Percentiles rank a stretch among this genome's conserved stretches.
Conservation (phyloP, 2,113 vertebrate genomes). For the Thomomys bottae region DNA sequence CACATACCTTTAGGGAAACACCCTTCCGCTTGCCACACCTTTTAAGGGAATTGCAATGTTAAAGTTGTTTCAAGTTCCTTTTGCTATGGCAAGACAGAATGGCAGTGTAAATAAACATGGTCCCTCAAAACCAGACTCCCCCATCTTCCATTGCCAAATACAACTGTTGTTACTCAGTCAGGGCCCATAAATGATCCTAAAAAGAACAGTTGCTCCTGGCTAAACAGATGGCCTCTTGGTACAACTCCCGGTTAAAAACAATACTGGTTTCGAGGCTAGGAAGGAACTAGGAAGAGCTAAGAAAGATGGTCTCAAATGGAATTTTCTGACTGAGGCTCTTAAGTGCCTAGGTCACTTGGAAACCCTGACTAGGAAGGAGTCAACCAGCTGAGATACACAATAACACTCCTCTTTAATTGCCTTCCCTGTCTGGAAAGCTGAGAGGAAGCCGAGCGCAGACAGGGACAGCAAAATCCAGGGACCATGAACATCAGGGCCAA, state of each 20-base stretch:
- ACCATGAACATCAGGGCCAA: not conserved
- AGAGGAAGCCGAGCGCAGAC: not conserved
- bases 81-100: not conserved
- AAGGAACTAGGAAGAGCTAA: not conserved
- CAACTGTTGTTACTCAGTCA: not conserved
- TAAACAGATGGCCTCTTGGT: constrained; percentile 14
- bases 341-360: constrained; percentile 8
- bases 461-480: not conserved
- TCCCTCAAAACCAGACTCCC: not conserved
- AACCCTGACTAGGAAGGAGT: not conserved
- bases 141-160: not conserved
- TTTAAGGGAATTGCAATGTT: not conserved
- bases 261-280: not conserved
- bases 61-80: constrained; percentile 38
- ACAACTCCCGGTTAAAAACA: not conserved
- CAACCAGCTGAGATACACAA: not conserved
- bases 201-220: constrained; percentile 13
- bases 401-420: not conserved
- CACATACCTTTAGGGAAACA: not conserved
- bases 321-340: not conserved
- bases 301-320: not conserved
- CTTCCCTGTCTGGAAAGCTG: not conserved
- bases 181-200: constrained; percentile 38
- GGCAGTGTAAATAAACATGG: not conserved
- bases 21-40: not conserved